Percentiles rank a stretch among this genome's conserved stretches.
Conservation (phyloP, 2,888 invertebrate genomes). For the Parthenolecanium corni region DNA sequence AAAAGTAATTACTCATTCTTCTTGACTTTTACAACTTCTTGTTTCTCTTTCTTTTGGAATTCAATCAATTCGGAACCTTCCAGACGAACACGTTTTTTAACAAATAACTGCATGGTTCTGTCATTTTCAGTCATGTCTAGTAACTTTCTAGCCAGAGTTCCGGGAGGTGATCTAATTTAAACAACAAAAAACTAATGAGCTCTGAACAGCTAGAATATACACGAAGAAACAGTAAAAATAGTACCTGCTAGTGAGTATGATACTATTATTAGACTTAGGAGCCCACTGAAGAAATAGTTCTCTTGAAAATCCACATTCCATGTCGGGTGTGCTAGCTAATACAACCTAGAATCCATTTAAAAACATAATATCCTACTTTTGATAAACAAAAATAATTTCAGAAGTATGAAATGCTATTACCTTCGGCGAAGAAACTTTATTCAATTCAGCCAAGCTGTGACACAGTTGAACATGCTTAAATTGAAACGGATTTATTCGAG, state of each 20-base stretch:
- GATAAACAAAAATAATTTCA: background rate
- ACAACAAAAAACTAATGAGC: too few relatives aligned
- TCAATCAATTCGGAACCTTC: conserved; percentile 71
- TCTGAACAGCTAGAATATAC: background rate
- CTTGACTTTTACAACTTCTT: background rate
- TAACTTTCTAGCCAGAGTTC: conserved; percentile 62
- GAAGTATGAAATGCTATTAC: conserved; percentile 37
- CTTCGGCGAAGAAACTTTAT: conserved; percentile 77
- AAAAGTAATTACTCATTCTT: conserved; percentile 23
- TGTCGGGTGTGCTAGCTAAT: conserved; percentile 83
- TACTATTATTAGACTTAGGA: conserved; percentile 78
- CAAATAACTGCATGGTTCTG: conserved; percentile 56
- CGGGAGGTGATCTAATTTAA: conserved; percentile 57
- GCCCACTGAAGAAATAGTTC: conserved; percentile 94
- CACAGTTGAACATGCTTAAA: conserved; percentile 88
- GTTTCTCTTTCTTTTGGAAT: conserved; percentile 51
- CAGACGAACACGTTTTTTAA: conserved; percentile 56
- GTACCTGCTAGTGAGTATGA: conserved; percentile 78
- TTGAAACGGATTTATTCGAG: conserved; percentile 88
- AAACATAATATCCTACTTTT: background rate
- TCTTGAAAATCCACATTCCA: conserved; percentile 89
- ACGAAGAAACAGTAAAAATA: background rate
- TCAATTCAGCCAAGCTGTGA: conserved; percentile 78
- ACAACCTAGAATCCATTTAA: conserved; percentile 54
- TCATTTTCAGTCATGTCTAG: conserved; percentile 55